Evolutionary conservation across 2,888 invertebrate genomes (phyloP).

Genomic region (Parochlus steinenii): DNA sequence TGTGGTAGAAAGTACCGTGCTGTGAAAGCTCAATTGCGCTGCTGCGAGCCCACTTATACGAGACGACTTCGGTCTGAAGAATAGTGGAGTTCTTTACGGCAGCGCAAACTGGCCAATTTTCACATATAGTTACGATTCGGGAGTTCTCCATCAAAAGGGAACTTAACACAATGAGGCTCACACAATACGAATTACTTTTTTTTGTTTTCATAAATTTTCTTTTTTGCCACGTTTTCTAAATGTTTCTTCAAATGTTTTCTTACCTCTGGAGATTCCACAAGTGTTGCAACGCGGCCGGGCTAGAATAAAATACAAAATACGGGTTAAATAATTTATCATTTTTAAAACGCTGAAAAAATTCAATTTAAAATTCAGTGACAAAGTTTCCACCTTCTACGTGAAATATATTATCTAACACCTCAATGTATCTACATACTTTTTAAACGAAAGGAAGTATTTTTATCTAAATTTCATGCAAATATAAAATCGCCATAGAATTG

Average conservation of each 20-base stretch:
- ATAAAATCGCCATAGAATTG: too few relatives aligned
- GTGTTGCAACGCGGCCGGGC: conserved; percentile 84
- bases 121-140: conserved; percentile 12
- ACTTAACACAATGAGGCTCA: conserved; percentile 13
- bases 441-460: too few relatives aligned
- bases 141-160: conserved; percentile 3
- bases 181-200: conserved; percentile 11
- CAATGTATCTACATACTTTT: too few relatives aligned
- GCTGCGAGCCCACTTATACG: conserved; percentile 5
- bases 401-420: neutral
- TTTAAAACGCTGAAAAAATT: neutral
- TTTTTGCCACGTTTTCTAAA: too few relatives aligned
- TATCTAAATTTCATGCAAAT: too few relatives aligned
- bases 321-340: too few relatives aligned
- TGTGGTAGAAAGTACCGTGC: conserved; percentile 11
- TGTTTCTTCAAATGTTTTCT: too few relatives aligned
- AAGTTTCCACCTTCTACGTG: neutral
- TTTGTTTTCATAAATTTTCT: conserved; percentile 4
- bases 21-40: conserved; percentile 5
- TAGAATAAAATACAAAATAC: conserved; percentile 38
- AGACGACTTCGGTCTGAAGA: conserved; percentile 5
- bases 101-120: conserved; percentile 5
- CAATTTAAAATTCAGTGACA: neutral
- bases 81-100: conserved; percentile 9
- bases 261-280: conserved; percentile 67